A percentile compares a stretch with the other conserved stretches of the same genome.
phyloP scores from a whole-genome alignment of 2,113 vertebrate species.

The Tychaedon coryphoeus region DNA sequence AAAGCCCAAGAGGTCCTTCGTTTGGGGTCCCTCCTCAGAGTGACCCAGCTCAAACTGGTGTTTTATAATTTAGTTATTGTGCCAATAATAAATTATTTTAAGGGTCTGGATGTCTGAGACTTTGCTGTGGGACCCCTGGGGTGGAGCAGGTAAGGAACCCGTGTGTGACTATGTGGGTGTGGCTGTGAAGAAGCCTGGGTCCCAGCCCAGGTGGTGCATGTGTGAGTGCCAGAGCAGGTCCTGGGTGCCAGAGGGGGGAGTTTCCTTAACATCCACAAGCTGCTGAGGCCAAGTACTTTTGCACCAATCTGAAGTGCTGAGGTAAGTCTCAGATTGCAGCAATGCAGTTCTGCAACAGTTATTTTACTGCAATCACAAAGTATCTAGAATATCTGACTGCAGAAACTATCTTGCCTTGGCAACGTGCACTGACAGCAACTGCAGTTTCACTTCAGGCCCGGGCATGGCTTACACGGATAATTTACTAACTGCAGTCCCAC shows the following conservation, averaged over 20 bases:
- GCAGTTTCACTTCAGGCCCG: not conserved
- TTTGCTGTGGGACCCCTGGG: not conserved
- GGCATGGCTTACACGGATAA: not conserved
- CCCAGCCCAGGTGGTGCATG: rapidly evolving
- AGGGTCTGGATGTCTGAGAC: not conserved
- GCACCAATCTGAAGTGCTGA: not conserved
- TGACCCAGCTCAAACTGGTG: rapidly evolving
- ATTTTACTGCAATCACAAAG: not conserved
- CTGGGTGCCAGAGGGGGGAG: rapidly evolving
- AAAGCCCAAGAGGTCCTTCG: not conserved
- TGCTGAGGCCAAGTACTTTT: not conserved
- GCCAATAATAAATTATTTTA: not conserved
- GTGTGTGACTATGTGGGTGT: too few relatives aligned
- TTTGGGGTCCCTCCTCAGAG: not conserved
- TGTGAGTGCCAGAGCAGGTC: not conserved
- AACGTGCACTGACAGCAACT: not conserved
- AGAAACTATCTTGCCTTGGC: not conserved
- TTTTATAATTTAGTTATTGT: not conserved
- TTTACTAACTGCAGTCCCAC: not conserved
- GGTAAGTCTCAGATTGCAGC: not conserved
- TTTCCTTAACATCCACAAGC: not conserved
- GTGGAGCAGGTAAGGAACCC: rapidly evolving
- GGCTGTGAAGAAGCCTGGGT: rapidly evolving
- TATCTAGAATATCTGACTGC: not conserved
- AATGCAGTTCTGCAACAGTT: not conserved